Conservation (phyloP, 2,797 vertebrate species). For the Enteromius fasciolatus region DNA sequence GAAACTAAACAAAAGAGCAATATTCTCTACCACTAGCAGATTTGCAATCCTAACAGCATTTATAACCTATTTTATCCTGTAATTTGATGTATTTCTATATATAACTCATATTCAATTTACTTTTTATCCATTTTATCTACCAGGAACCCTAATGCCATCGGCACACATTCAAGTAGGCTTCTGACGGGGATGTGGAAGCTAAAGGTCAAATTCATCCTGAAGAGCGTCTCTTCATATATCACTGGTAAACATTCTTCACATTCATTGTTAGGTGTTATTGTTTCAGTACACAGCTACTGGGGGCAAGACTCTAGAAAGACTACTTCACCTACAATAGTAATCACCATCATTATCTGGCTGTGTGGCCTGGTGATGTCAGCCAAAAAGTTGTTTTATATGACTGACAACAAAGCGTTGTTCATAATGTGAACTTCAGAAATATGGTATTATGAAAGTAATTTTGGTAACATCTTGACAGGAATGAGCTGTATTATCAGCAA, state of each 20-base stretch:
- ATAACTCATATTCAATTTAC: background rate
- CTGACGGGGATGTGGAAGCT: background rate
- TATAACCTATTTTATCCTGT: background rate
- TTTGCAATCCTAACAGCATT: background rate
- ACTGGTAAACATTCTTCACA: background rate
- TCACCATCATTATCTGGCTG: background rate
- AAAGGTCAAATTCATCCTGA: conserved; percentile 22
- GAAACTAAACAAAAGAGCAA: background rate
- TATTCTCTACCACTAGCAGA: background rate
- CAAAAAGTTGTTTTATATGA: background rate
- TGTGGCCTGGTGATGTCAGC: background rate
- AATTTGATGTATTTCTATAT: background rate
- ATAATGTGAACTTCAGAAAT: background rate
- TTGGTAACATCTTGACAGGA: background rate
- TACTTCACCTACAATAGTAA: background rate
- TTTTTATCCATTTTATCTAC: background rate
- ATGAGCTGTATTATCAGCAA: background rate
- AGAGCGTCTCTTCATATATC: background rate
- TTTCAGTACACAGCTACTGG: background rate
- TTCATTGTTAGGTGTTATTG: background rate
- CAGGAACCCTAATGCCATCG: background rate
- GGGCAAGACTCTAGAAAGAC: conserved; percentile 5
- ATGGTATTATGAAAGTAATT: background rate
- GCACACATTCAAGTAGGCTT: background rate
- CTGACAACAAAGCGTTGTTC: background rate